Evolutionary conservation across 2,888 invertebrate genomes (phyloP), one percentile per base, ranked within the genome.

Genomic region (Mesodorylaimus sp.): DNA sequence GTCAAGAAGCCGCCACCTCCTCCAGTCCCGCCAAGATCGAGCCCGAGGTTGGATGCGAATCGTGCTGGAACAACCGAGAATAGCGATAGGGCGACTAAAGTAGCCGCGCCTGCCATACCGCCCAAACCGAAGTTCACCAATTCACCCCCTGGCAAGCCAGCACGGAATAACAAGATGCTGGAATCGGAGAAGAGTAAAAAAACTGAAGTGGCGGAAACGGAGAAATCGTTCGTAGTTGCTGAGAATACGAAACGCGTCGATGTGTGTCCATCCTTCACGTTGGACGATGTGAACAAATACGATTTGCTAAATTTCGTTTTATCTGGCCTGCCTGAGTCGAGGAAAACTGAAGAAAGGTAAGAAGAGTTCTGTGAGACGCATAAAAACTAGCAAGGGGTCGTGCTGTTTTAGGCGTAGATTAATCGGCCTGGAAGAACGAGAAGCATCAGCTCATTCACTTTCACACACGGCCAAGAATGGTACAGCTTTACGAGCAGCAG

Each of bases 1-100:
- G n/a, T n/a, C n/a, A n/a, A n/a, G n/a, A 38, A 44, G 29, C 29
- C 45, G 32, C 28, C 47, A 21, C 55, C 54, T 21, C 54, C 56
- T 24, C 51, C 58, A 23, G 32, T 54, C 28, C 52, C 54, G 23
- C 39, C 52, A 26, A 43, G 43, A n/a, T 38, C 48, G 38, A 38
- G n/a, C n/a, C n/a, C n/a, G n/a, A n/a, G n/a, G n/a, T n/a, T n/a
- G n/a, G n/a, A n/a, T n/a, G n/a, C n/a, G n/a, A n/a, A n/a, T n/a
- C n/a, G n/a, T n/a, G n/a, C n/a, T n/a, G n/a, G n/a, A n/a, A n/a
- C n/a, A n/a, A n/a, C n/a, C n/a, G n/a, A n/a, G n/a, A n/a, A n/a
- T n/a, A n/a, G n/a, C n/a, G n/a, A n/a, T n/a, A n/a, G n/a, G n/a
- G n/a, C n/a, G n/a, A n/a, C n/a, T n/a, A n/a, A n/a, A n/a, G n/a